Evolutionary conservation across 2,113 vertebrate species (phyloP), one percentile per base, ranked within the genome.

Genomic region (Austrofundulus limnaeus): DNA sequence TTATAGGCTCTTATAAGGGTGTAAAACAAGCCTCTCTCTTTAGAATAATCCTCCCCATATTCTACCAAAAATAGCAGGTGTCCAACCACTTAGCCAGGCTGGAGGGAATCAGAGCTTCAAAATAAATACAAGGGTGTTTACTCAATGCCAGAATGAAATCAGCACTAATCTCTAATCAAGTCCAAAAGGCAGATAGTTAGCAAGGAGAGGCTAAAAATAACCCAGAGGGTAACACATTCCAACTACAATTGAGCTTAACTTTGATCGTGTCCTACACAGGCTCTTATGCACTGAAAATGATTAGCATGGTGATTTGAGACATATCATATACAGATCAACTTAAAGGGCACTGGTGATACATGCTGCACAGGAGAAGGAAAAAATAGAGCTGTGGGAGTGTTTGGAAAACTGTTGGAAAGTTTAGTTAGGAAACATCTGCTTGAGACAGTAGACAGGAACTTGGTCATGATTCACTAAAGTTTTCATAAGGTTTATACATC

Each of bases 11-110:
- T 87, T 89, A 90, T 89, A 77, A 84, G 87, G 42, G 77, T 84
- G 80, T 83, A 81, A 79, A 68, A 86, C 87, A 86, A 88, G 88
- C 56, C 81, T 76, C 78, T 73, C 78, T 91, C 84, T 85, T 92
- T 94, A 93, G 94, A 94, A 92, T 80, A 92, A 89, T 91, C 91
- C 61, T 57, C 67, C 53, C 75, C 82, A 75, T 70, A 76, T 80
- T 61, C 75, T 80, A 92, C 89, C 76, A 88, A 93, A 86, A 95
- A 97, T 96, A 97, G 92, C 81, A 72, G 70, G 78, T 85, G 82
- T 71, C 88, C 82, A 64, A 92, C 85, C 88, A 89, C 87, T 82
- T 83, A 87, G 89, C 91, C 85, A 87, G 59, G 83, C 64, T 58
- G 86, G 85, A 55, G 61, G 0, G 80, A 84, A 91, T 92, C 81